These are phyloP conservation scores for Pollimyrus isidori DNA, from an alignment of 2,113 vertebrate species.

Conservation along the genomic window DNA sequence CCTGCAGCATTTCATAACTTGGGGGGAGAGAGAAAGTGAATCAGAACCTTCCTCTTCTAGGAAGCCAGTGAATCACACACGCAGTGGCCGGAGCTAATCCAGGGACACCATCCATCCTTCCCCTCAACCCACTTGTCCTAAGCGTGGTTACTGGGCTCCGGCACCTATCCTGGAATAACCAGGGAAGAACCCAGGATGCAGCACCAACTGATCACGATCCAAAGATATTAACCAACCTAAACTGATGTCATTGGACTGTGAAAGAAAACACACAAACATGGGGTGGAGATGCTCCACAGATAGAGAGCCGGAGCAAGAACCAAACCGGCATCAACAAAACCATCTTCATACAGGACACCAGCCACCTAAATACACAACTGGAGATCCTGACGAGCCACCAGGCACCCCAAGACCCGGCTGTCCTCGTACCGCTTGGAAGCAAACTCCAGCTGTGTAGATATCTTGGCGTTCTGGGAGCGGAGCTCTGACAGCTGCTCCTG, in stretches of 20 bases:
- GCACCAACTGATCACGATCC: not conserved
- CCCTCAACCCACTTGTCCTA: not conserved
- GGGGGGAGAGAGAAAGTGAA: not conserved
- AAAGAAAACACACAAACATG: not conserved
- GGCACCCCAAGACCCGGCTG: not conserved
- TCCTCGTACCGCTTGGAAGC: slow-evolving; percentile 76
- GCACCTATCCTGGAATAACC: not conserved
- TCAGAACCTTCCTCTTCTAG: not conserved
- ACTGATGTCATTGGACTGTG: not conserved
- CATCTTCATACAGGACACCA: not conserved
- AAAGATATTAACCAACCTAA: not conserved
- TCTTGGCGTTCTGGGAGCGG: slow-evolving; percentile 79
- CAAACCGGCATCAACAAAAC: not conserved
- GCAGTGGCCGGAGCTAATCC: not conserved
- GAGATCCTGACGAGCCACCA: not conserved
- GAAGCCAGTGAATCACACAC: not conserved
- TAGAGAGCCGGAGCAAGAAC: not conserved
- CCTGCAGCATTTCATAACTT: slow-evolving; percentile 93
- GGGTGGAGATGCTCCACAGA: not conserved
- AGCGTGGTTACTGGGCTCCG: not conserved
- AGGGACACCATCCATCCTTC: not conserved
- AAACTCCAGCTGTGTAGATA: slow-evolving; percentile 87
- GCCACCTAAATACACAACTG: not conserved
- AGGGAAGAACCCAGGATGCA: not conserved
- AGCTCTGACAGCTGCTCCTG: slow-evolving; percentile 80